Conservation (phyloP, 2,888 invertebrate species). For the Eilema sororculum region DNA sequence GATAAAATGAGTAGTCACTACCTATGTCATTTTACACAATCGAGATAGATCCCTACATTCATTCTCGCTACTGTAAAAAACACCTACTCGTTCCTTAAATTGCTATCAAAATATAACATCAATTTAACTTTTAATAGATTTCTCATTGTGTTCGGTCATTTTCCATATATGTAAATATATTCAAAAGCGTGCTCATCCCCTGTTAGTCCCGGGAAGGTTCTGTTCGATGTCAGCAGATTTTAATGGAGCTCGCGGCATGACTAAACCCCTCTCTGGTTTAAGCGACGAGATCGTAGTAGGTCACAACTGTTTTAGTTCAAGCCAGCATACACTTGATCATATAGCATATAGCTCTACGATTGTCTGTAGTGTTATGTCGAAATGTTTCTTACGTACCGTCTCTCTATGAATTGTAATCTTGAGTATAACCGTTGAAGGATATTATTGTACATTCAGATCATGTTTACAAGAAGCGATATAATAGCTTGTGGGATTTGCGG, state of each 20-base stretch:
- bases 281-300: conserved; percentile 21
- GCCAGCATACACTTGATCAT: conserved; percentile 20
- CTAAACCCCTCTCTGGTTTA: conserved; percentile 15
- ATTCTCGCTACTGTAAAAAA: neutral
- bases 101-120: conserved; percentile 44
- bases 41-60: neutral
- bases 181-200: conserved; percentile 58
- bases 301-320: conserved; percentile 31
- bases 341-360: conserved; percentile 24
- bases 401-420: conserved; percentile 41
- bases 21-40: neutral
- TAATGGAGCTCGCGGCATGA: conserved; percentile 55
- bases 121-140: conserved; percentile 69
- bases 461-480: conserved; percentile 52
- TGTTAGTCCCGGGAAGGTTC: conserved; percentile 49
- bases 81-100: neutral
- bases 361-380: conserved; percentile 26
- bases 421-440: conserved; percentile 23
- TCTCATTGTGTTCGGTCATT: conserved; percentile 55
- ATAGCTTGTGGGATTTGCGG: conserved; percentile 54
- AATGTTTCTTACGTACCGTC: conserved; percentile 31
- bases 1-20: neutral
- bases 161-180: conserved; percentile 68
- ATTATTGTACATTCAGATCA: conserved; percentile 56
- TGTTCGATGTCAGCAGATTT: conserved; percentile 62